phyloP scores from a whole-genome alignment of 2,888 invertebrate genomes.

The Andrena fulva region DNA sequence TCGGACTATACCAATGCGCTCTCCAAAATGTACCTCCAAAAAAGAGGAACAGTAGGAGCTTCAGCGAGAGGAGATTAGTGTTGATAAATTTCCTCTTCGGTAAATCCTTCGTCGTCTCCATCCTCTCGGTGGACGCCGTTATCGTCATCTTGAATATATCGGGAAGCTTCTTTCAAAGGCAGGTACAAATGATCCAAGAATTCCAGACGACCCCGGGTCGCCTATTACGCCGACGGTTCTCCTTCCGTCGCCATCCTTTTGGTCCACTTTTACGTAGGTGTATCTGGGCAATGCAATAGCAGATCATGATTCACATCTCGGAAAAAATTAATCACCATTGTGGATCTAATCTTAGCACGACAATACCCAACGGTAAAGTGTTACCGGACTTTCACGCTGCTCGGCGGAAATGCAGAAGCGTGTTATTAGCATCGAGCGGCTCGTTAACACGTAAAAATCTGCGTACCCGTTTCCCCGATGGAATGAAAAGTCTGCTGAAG shows the following conservation, averaged over 20 bases:
- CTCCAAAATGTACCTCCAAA: conserved; percentile 87
- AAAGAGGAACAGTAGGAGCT: conserved; percentile 92
- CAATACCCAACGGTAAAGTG: background rate
- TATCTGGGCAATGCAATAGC: conserved; percentile 37
- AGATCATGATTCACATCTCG: background rate
- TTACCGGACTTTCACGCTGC: background rate
- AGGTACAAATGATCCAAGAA: conserved; percentile 35
- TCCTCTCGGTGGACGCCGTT: conserved; percentile 76
- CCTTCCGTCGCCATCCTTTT: conserved; percentile 55
- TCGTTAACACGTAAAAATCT: background rate
- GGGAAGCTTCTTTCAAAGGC: conserved; percentile 19
- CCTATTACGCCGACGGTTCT: conserved; percentile 52
- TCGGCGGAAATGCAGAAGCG: background rate
- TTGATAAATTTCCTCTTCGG: conserved; percentile 86
- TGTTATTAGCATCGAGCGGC: background rate
- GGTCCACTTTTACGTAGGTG: conserved; percentile 45
- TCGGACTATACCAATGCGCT: background rate
- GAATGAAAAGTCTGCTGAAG: background rate
- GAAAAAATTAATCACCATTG: too few relatives aligned
- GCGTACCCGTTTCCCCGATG: background rate
- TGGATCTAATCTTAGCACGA: background rate
- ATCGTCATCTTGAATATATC: conserved; percentile 64
- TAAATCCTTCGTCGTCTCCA: conserved; percentile 74
- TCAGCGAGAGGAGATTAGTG: conserved; percentile 90
- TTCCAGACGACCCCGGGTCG: conserved; percentile 54